These are phyloP conservation scores for Carollia perspicillata DNA, from an alignment of 2,113 vertebrate genomes.

Conservation along the genomic window DNA sequence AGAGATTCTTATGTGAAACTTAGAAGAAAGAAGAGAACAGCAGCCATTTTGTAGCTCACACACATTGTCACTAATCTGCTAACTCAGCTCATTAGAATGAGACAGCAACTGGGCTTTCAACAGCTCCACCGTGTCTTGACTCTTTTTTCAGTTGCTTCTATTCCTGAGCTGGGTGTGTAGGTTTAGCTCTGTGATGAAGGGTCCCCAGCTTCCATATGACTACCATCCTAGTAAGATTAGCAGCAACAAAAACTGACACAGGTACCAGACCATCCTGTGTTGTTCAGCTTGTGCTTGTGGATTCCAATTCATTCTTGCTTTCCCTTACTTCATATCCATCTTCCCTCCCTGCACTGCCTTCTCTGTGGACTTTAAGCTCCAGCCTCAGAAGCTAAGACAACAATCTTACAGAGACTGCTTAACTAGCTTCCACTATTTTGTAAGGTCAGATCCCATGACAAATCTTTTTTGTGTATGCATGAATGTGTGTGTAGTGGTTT, in stretches of 20 bases:
- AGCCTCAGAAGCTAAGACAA: slow-evolving; percentile 7
- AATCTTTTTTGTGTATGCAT: not conserved
- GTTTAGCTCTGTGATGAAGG: not conserved
- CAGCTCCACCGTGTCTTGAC: not conserved
- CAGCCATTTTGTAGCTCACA: not conserved
- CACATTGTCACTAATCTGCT: not conserved
- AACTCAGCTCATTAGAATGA: not conserved
- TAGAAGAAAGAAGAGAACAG: not conserved
- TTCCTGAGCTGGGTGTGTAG: not conserved
- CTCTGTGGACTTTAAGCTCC: not conserved
- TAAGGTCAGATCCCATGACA: not conserved
- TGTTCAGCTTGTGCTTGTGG: not conserved
- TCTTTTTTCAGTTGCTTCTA: not conserved
- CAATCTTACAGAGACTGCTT: not conserved
- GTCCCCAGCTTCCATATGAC: not conserved
- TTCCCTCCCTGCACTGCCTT: not conserved
- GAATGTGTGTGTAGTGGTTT: not conserved
- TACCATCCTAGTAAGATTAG: not conserved
- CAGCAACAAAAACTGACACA: not conserved
- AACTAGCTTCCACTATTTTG: not conserved
- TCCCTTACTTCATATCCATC: not conserved
- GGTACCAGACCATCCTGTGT: not conserved
- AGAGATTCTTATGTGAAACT: slow-evolving; percentile 22
- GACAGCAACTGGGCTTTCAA: not conserved
- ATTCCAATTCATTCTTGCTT: not conserved